Evolutionary conservation across 1,140 invertebrate species (phyloP), one percentile per base, ranked within the genome.

Genomic region (Apis cerana): DNA sequence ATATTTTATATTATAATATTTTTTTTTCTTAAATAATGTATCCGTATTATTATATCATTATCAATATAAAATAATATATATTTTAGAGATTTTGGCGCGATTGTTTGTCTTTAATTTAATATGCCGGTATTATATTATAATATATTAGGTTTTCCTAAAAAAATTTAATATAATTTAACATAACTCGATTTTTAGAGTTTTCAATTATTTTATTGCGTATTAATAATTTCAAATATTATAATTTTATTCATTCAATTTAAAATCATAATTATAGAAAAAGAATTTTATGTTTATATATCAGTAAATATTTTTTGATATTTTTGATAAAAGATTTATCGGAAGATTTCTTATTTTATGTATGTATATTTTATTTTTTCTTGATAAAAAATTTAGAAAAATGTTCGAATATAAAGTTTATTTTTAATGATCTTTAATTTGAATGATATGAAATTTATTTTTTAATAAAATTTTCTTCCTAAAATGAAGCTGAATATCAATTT

Each of bases 41-140:
- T 12, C 12, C 3, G 10, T 21, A 62, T n/a, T 5, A 13, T n/a
- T 15, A 15, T 10, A 13, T 27, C 8, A 10, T 13, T 23, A 1
- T 52, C 50, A 17, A 12, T 19, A 15, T 50, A 13, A 50, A 17
- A 4, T 21, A 7, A 58, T 48, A 13, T 13, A 67, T 15, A 50
- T 67, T 67, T 33, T 17, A n/a, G 67, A 75, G 19, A n/a, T 81
- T 75, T 75, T 75, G 79, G 72, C 72, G 71, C 71, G 61, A 67
- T 67, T 15, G 21, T 52, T 80, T 23, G 12, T 13, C 23, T 56
- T 56, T 54, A 64, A 72, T 50, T 19, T 54, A n/a, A 43, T 7
- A 1, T 17, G 13, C 27, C 76, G 64, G n/a, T 23, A 7, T 50
- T 61, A 7, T 8, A 23, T n/a, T 33, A 4, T n/a, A 59, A 12